Percentiles rank a stretch among this genome's conserved stretches.
These are phyloP conservation scores for Cynoglossus semilaevis DNA, from an alignment of 2,113 vertebrate genomes.

Conservation along the genomic window DNA sequence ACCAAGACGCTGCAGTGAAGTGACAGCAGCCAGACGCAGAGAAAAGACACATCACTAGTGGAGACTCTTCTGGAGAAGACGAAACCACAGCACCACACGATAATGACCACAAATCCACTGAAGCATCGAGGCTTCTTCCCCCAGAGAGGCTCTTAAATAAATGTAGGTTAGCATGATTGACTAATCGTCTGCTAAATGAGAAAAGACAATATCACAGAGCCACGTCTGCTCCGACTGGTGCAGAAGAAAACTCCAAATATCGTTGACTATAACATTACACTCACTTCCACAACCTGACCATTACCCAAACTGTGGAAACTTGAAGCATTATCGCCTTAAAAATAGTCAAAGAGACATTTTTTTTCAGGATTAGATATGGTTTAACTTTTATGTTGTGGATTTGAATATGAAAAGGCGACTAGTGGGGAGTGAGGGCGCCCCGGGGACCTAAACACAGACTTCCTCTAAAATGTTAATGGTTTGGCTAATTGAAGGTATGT, in stretches of 20 bases:
- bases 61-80: constrained; percentile 52
- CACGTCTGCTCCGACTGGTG: constrained; percentile 32
- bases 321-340: constrained; percentile 59
- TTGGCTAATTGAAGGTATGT: constrained; percentile 75
- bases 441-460: constrained; percentile 71
- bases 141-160: constrained; percentile 49
- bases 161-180: constrained; percentile 57
- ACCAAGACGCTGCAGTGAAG: constrained; percentile 45
- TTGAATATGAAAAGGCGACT: constrained; percentile 73
- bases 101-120: constrained; percentile 64
- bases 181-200: constrained; percentile 60
- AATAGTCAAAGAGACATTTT: constrained; percentile 67
- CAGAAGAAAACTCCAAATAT: no score
- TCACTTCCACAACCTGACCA: constrained; percentile 50
- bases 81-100: constrained; percentile 55
- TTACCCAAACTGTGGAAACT: constrained; percentile 57
- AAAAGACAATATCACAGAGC: constrained; percentile 59
- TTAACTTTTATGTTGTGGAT: constrained; percentile 68
- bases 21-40: constrained; percentile 59
- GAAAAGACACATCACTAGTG: constrained; percentile 65
- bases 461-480: constrained; percentile 77
- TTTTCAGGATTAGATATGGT: constrained; percentile 62
- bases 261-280: constrained; percentile 44
- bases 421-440: constrained; percentile 51
- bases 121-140: constrained; percentile 48